phyloP scores from a whole-genome alignment of 2,888 invertebrate species.

The Phorcus lineatus region DNA sequence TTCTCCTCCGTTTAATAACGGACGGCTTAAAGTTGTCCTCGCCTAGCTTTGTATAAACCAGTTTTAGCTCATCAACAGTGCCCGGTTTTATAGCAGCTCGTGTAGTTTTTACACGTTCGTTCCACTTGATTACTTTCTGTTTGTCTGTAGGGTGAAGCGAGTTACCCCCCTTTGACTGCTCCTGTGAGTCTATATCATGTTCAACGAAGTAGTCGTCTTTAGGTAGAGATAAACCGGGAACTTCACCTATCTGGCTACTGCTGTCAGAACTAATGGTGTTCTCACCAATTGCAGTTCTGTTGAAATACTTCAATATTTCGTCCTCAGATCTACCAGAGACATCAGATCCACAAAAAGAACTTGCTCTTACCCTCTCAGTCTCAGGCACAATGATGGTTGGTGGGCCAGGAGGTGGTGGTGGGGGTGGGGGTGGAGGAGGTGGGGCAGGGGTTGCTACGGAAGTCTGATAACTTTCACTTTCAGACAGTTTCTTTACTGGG shows the following conservation, averaged over 20 bases:
- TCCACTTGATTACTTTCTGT: slow-evolving; percentile 40
- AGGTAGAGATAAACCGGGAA: background rate
- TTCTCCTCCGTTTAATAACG: slow-evolving; percentile 11
- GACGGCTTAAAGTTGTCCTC: slow-evolving; percentile 30
- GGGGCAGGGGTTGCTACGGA: background rate
- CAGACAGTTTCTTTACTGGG: background rate
- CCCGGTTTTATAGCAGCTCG: slow-evolving; percentile 52
- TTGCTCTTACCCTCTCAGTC: background rate
- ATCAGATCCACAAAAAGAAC: background rate
- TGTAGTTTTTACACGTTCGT: slow-evolving; percentile 45
- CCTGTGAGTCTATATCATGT: background rate
- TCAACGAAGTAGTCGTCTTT: slow-evolving; percentile 19
- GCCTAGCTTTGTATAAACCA: slow-evolving; percentile 37
- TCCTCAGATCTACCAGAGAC: background rate
- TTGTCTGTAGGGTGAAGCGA: background rate
- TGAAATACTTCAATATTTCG: slow-evolving; percentile 24
- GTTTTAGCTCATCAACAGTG: slow-evolving; percentile 48
- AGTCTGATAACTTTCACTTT: background rate
- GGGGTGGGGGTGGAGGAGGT: background rate
- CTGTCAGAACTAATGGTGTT: slow-evolving; percentile 2
- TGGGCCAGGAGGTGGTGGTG: slow-evolving; percentile 21
- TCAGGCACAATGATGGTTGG: background rate
- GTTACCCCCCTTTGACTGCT: slow-evolving; percentile 24
- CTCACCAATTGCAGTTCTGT: slow-evolving; percentile 14
- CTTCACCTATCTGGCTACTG: background rate